These are phyloP conservation scores for Venusia cambrica DNA, from an alignment of 2,888 invertebrate genomes.

Conservation along the genomic window DNA sequence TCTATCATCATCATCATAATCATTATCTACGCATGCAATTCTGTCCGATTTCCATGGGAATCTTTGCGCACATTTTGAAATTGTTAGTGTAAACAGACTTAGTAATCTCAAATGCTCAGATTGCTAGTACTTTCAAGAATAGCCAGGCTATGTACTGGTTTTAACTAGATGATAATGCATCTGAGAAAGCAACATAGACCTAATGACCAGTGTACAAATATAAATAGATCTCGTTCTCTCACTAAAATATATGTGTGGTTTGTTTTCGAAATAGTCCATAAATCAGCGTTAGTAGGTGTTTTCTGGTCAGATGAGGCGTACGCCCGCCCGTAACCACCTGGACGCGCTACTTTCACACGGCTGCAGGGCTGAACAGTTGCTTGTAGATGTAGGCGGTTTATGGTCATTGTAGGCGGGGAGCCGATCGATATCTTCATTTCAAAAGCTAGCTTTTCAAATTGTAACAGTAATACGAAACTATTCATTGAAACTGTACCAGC, in stretches of 20 bases:
- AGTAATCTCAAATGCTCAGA: too few relatives aligned
- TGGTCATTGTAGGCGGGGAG: constrained; percentile 10
- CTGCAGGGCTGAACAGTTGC: constrained; percentile 22
- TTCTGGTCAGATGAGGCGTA: constrained; percentile 46
- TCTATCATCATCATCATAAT: constrained; percentile 29
- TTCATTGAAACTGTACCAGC: too few relatives aligned
- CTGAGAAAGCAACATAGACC: too few relatives aligned
- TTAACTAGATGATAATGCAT: too few relatives aligned
- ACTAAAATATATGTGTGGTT: too few relatives aligned
- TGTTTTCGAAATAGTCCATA: constrained; percentile 20
- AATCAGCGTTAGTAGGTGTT: constrained; percentile 37
- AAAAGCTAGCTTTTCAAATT: too few relatives aligned
- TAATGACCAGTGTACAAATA: too few relatives aligned
- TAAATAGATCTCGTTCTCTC: constrained; percentile 15
- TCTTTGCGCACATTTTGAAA: constrained; percentile 12
- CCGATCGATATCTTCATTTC: constrained; percentile 11
- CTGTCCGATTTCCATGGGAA: constrained; percentile 23
- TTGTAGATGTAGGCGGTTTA: constrained; percentile 17
- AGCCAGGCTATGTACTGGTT: too few relatives aligned
- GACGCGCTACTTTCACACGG: constrained; percentile 44
- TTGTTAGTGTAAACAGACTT: too few relatives aligned
- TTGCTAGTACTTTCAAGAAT: constrained; percentile 4
- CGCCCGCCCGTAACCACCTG: constrained; percentile 39
- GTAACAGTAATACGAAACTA: too few relatives aligned
- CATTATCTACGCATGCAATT: constrained; percentile 25